Base-by-base conservation (phyloP, 2,888 invertebrate genomes). In the Notocelia uddmanniana region DNA sequence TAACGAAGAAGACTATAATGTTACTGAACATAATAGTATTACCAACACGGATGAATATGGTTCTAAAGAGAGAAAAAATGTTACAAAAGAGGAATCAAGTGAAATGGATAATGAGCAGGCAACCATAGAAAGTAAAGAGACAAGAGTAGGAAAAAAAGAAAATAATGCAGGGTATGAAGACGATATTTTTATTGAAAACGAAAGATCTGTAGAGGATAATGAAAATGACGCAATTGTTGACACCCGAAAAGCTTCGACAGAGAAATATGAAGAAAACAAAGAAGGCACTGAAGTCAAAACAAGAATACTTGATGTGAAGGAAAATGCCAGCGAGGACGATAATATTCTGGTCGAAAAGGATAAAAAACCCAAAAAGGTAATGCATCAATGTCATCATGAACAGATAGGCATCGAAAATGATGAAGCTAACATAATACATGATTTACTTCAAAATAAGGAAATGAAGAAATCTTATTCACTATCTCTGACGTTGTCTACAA, bases 381-480 rank as follows among this genome's bases (percentile, higher is more conserved):
- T 9, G 10, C 50, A 19, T 11, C 10, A n/a, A 26, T 55, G 55
- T 55, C 26, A 55, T 15, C 26, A 26, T 21, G 26, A 15, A n/a
- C 9, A 2, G n/a, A 26, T 9, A 26, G 55, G 15, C 23, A 23
- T 52, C 3, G 55, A 54, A 21, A 54, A 26, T 10, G 26, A n/a
- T 26, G 26, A 55, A 26, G 6, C 23, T 13, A 55, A 55, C n/a
- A 6, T 26, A 2, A 23, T 55, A n/a, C 55, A 8, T n/a, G 23
- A 55, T 55, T 26, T 55, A n/a, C 15, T 26, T n/a, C 26, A n/a
- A 1, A 26, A 55, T 55, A 55, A 55, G n/a, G 55, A 55, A 8
- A 26, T 21, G 26, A 55, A 26, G n/a, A 55, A 55, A n/a, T 26
- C 55, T n/a, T 55, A 55, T 15, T n/a, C 55, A n/a, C 26, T 55